Conservation (phyloP, 1,140 invertebrate species). For the Diabrotica undecimpunctata region DNA sequence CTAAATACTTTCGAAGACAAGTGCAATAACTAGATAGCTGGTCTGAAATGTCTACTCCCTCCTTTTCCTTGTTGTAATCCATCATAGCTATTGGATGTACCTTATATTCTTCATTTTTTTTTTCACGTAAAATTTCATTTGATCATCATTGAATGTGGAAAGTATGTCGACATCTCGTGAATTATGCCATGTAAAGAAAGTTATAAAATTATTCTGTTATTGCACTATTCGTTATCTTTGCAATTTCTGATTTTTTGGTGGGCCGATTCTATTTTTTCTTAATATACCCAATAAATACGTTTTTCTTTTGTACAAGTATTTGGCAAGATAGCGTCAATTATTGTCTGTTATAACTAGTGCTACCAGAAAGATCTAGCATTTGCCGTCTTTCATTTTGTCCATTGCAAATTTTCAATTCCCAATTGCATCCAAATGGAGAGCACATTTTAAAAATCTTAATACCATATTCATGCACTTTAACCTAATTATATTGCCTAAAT, state of each 20-base stretch:
- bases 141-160: neutral
- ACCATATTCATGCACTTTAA: too few relatives aligned
- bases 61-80: constrained; percentile 16
- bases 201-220: neutral
- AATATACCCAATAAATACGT: too few relatives aligned
- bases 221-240: neutral
- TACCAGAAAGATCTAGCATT: too few relatives aligned
- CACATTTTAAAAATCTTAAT: too few relatives aligned
- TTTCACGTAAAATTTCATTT: neutral
- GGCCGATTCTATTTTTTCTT: too few relatives aligned
- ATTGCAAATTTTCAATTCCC: too few relatives aligned
- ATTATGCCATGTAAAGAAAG: neutral
- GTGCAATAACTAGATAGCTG: constrained; percentile 18
- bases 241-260: neutral
- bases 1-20: constrained; percentile 9
- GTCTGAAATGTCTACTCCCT: constrained; percentile 17
- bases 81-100: constrained; percentile 1
- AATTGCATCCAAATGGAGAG: too few relatives aligned
- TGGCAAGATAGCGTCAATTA: too few relatives aligned
- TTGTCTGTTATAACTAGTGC: too few relatives aligned
- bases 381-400: too few relatives aligned
- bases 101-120: neutral
- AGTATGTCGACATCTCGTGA: neutral
- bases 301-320: too few relatives aligned
- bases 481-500: too few relatives aligned